Conservation (phyloP, 2,797 vertebrate species). For the Manis pentadactyla region DNA sequence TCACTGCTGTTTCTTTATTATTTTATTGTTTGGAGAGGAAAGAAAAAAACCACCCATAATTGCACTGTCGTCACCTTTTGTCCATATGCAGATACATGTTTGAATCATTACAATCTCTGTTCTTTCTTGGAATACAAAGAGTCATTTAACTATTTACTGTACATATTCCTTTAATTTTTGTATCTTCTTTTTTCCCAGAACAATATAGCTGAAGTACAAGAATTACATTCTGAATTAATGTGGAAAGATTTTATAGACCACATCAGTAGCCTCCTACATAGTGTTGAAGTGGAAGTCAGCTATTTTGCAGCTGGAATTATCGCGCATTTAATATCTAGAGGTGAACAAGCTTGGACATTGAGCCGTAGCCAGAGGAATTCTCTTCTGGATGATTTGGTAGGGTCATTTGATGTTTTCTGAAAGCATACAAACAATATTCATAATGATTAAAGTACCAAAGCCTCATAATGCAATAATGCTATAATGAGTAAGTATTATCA, state of each 20-base stretch:
- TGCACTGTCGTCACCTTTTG: background rate
- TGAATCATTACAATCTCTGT: background rate
- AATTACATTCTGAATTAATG: conserved; percentile 97
- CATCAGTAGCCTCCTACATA: conserved; percentile 95
- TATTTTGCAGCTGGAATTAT: conserved; percentile 99
- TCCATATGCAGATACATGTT: background rate
- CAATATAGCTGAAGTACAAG: conserved; percentile 98
- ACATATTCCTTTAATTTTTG: conserved; percentile 23
- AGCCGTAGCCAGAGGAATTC: conserved; percentile 91
- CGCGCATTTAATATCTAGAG: conserved; percentile 97
- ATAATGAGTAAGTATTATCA: conserved; percentile 58
- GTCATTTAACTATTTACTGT: background rate
- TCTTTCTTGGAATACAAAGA: background rate
- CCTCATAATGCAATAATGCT: conserved; percentile 54
- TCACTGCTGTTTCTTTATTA: background rate
- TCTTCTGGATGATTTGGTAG: conserved; percentile 96
- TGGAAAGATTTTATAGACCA: conserved; percentile 98
- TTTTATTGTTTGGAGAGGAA: conserved; percentile 6
- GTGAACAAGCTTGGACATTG: conserved; percentile 95
- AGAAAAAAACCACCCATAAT: background rate
- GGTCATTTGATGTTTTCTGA: conserved; percentile 69
- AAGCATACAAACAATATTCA: conserved; percentile 68
- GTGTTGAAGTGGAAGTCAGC: conserved; percentile 98
- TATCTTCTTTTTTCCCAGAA: conserved; percentile 88
- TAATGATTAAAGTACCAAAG: conserved; percentile 17